Base-by-base conservation (phyloP, 2,113 vertebrate genomes). In the Dicentrarchus labrax region DNA sequence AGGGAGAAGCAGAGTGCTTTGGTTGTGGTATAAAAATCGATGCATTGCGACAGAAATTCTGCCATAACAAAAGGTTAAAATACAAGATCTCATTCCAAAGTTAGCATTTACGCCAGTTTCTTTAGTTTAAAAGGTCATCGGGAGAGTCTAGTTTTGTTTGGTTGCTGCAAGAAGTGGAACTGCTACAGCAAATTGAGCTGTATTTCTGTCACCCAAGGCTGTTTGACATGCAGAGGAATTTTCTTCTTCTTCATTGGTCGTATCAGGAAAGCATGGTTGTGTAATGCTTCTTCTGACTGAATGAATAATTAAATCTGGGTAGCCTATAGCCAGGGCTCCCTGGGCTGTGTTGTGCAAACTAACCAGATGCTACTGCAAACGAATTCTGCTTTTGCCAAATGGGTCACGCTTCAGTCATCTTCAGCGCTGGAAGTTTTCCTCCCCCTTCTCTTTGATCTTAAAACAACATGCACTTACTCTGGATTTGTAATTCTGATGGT, bases 261-360 rank as follows among this genome's bases (percentile, higher is more conserved):
- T 56, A 68, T 90, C 61, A 22, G 70, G 17, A 64, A 74, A 66
- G 78, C 80, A 30, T 1, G 9, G 79, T 86, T 92, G 73, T 88
- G 89, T 90, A 92, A 84, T 68, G 70, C 76, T 72, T 85, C 74
- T 89, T 90, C 77, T 88, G 70, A 86, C 64, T 70, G 80, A 84
- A 88, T 90, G 82, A 86, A 90, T 92, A 88, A 91, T 89, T 41
- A 80, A 85, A 56, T 78, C 69, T 43, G 61, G 1, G 16, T 60
- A 36, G 85, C 86, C 69, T 74, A n/a, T 87, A 78, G 85, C 70
- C 4, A 12, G 54, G 73, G 59, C 62, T 74, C 59, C 76, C 68
- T 48, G 57, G 80, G 85, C 76, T 76, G 57, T 86, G 80, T 72
- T 86, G 85, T 64, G 47, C 77, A 80, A 70, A 45, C 41, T 50